Evolutionary conservation across 2,888 invertebrate species (phyloP).

Genomic region (Exephanes ischioxanthus): DNA sequence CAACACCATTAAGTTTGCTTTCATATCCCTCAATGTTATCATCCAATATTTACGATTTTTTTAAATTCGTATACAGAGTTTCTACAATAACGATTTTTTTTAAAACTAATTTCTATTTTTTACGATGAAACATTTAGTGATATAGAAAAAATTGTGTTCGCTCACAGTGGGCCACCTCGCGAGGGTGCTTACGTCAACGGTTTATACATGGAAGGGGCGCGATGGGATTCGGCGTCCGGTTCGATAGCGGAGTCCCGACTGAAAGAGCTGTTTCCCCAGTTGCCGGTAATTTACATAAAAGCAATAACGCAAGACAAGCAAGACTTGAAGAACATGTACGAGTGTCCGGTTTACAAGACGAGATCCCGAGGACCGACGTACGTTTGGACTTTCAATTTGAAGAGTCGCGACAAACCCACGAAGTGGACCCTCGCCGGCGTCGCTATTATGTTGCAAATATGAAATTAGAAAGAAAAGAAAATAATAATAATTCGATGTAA

Average conservation of each 20-base stretch:
- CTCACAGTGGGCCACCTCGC: constrained; percentile 90
- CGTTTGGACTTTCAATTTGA: constrained; percentile 98
- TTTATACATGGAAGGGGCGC: constrained; percentile 96
- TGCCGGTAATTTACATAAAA: constrained; percentile 96
- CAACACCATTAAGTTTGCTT: neutral
- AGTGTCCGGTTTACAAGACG: constrained; percentile 97
- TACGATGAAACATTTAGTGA: neutral
- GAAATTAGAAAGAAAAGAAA: constrained; percentile 74
- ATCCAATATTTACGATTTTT: neutral
- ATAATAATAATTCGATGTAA: neutral
- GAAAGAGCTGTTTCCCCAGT: constrained; percentile 95
- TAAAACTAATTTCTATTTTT: neutral
- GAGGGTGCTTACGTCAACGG: constrained; percentile 97
- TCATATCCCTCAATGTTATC: neutral
- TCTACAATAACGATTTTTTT: neutral
- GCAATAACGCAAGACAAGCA: constrained; percentile 96
- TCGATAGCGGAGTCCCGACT: constrained; percentile 93
- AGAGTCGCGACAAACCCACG: constrained; percentile 94
- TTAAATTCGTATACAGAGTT: neutral
- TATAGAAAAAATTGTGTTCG: neutral
- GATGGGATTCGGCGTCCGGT: constrained; percentile 94
- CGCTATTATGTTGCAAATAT: constrained; percentile 94
- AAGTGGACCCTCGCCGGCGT: constrained; percentile 98
- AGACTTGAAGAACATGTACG: constrained; percentile 94
- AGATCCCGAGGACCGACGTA: constrained; percentile 95